These are phyloP conservation scores for Ganaspis sp. DNA, from an alignment of 1,140 invertebrate species.

Conservation along the genomic window DNA sequence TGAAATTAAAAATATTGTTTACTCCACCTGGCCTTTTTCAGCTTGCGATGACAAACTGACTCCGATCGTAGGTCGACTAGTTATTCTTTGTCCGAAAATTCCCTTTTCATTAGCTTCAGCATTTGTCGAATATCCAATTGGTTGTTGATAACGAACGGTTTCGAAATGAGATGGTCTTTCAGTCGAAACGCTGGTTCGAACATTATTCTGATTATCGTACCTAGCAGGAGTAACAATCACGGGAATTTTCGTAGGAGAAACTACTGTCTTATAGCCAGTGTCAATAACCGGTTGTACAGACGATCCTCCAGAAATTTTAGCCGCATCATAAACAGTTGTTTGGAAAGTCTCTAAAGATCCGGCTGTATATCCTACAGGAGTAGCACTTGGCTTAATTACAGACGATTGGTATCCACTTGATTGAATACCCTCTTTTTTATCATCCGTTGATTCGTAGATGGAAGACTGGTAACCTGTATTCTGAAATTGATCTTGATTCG, in stretches of 20 bases:
- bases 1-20: too few species aligned
- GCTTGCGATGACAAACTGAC: neutral
- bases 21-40: neutral
- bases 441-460: constrained; percentile 19
- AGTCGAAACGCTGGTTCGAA: constrained; percentile 47
- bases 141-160: constrained; percentile 38
- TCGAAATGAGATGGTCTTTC: constrained; percentile 29
- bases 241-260: constrained; percentile 54
- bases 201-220: constrained; percentile 39
- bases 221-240: constrained; percentile 40
- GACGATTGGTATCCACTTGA: constrained; percentile 35
- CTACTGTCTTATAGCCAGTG: constrained; percentile 55
- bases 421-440: constrained; percentile 34
- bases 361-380: constrained; percentile 58
- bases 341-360: constrained; percentile 56
- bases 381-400: constrained; percentile 49
- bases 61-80: constrained; percentile 3
- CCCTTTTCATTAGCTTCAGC: constrained; percentile 46
- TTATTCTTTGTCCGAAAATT: constrained; percentile 56
- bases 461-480: neutral
- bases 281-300: constrained; percentile 56
- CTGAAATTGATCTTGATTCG: neutral
- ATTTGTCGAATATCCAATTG: constrained; percentile 54
- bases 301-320: constrained; percentile 54
- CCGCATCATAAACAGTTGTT: constrained; percentile 56